Base-by-base conservation (phyloP, 2,797 vertebrate genomes). In the Passerculus sandwichensis region DNA sequence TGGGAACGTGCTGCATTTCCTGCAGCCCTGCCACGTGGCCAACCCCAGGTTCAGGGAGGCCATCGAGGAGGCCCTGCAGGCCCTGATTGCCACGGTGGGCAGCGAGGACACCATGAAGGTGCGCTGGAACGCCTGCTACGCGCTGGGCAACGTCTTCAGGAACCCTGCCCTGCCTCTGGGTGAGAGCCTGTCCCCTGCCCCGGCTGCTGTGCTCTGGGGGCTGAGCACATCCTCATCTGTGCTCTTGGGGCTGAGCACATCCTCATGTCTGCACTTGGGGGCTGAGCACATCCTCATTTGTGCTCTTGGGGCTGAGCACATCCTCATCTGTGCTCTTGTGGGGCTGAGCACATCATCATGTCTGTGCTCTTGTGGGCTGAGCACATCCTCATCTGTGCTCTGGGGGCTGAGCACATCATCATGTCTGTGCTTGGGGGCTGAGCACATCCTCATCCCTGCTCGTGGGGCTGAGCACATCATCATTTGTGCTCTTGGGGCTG, bases 101-200 rank as follows among this genome's bases (percentile, higher is more conserved):
- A 98, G 98, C 3, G 99, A 99, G n/a, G 98, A 99, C 81, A 99
- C 98, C 5, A 99, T 99, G 99, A 99, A 99, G 96, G 99, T 99
- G 84, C 97, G 99, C 57, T 99, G 99, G 99, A 99, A 99, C 27
- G 99, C 99, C 29, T 99, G 99, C 48, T 99, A 99, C 2, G 99
- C 99, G 0, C 92, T 99, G 71, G 99, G 99, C 29, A 99, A 99
- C 32, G 99, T 99, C 0, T 99, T 99, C 96, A 98, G 98, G 97
- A 99, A 99, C 93, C 96, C 98, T 3, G 98, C 98, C 61, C 97
- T 99, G 95, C 99, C 99, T 0, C 98, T 99, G 0, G 99, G 99
- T 99, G 93, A 98, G 98, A 93, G 23, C 66, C 74, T 54, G 38
- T 44, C 59, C 65, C 69, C 1, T 47, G n/a, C 18, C 40, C 69